phyloP scores from a whole-genome alignment of 1,140 invertebrate species.

The Phthorimaea operculella region DNA sequence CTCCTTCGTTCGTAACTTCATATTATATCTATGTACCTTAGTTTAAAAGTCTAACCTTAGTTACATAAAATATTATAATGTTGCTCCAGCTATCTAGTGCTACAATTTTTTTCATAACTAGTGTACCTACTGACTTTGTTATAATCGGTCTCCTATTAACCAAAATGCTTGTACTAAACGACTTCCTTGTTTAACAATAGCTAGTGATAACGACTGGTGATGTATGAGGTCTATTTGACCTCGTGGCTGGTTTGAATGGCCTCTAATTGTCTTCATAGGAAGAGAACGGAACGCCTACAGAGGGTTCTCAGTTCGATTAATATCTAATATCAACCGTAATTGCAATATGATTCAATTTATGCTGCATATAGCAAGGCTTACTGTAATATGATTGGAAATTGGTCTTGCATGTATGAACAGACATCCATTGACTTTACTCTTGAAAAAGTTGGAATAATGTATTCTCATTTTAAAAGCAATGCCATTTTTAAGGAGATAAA shows the following conservation, averaged over 20 bases:
- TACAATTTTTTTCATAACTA: too few relatives aligned
- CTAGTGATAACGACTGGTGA: not conserved
- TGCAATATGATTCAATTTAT: not conserved
- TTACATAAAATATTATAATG: too few relatives aligned
- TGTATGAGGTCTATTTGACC: slow-evolving; percentile 1
- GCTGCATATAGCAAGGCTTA: too few relatives aligned
- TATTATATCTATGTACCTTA: too few relatives aligned
- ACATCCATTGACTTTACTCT: not conserved
- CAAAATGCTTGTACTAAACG: not conserved
- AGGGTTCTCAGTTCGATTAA: slow-evolving; percentile 9
- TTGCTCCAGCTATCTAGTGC: too few relatives aligned
- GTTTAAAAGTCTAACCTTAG: too few relatives aligned
- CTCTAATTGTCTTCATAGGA: slow-evolving; percentile 11
- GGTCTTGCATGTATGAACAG: not conserved
- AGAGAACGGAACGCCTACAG: slow-evolving; percentile 4
- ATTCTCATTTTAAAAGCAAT: not conserved
- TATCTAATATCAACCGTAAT: too few relatives aligned
- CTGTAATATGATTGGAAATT: too few relatives aligned
- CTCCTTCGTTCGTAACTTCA: too few relatives aligned
- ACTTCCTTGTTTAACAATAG: not conserved
- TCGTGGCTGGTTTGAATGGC: slow-evolving; percentile 7
- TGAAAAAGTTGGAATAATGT: not conserved
- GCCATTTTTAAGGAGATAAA: not conserved
- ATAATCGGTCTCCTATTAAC: too few relatives aligned
- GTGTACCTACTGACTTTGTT: too few relatives aligned